Evolutionary conservation across 1,140 invertebrate species (phyloP).

Genomic region (Dryas iulia): DNA sequence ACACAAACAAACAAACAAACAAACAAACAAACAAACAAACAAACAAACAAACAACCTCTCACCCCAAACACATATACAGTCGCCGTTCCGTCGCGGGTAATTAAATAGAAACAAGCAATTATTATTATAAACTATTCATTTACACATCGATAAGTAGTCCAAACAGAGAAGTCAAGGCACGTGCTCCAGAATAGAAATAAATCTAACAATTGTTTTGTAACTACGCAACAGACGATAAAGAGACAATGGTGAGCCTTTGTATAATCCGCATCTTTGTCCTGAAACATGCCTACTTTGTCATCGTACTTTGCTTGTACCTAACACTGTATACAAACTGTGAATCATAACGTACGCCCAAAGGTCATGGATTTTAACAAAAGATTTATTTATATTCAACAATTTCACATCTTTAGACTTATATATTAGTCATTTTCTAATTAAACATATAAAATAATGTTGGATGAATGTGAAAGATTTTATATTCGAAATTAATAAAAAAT

Average conservation of each 20-base stretch:
- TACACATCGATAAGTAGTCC: conserved; percentile 10
- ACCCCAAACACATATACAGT: too few species aligned
- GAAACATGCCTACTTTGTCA: conserved; percentile 26
- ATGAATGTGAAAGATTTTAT: neutral
- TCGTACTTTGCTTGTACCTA: conserved; percentile 29
- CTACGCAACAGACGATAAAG: conserved; percentile 38
- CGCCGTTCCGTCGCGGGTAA: too few species aligned
- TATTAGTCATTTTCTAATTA: too few species aligned
- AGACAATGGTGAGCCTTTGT: conserved; percentile 45
- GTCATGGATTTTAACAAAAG: conserved; percentile 20
- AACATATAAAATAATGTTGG: neutral
- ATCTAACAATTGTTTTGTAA: conserved; percentile 37
- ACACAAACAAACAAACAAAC: too few species aligned
- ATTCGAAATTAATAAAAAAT: neutral
- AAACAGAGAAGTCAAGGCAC: conserved; percentile 18
- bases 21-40: too few species aligned
- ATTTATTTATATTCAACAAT: conserved; percentile 4
- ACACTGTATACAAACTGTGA: conserved; percentile 38
- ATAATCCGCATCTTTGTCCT: conserved; percentile 36
- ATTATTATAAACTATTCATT: neutral
- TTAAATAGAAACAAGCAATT: neutral
- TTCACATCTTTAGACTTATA: neutral
- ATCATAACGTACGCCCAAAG: conserved; percentile 31
- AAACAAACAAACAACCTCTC: too few species aligned
- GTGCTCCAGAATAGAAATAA: conserved; percentile 25